Evolutionary conservation across 2,888 invertebrate genomes (phyloP), one percentile per base, ranked within the genome.

Genomic region (Cheilosia urbana): DNA sequence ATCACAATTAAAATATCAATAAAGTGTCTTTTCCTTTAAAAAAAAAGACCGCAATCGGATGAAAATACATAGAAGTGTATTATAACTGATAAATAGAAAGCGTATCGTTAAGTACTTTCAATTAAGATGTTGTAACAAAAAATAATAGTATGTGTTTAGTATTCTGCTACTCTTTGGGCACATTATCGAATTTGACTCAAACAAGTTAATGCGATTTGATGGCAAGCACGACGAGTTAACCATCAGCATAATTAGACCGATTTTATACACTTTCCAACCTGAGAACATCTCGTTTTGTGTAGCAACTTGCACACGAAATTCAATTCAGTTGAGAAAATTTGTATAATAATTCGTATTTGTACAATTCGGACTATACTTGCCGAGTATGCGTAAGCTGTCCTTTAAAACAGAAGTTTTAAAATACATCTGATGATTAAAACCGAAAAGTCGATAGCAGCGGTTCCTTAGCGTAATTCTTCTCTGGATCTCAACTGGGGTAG

Each of bases 81-180:
- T 37, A 53, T 75, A 37, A 53, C 37, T 65, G 47, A 47, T 65
- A 37, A 57, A 65, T 65, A 75, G 73, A 75, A 75, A 75, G 63
- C 73, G 73, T 75, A 63, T 65, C 63, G 63, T 34, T 45, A 55
- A 47, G 60, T 62, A 75, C 63, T 9, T 19, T 1, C 63, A 75
- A 75, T 75, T 65, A 75, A 57, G 73, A 37, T 47, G 34, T 34
- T 47, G 34, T 34, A 9, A 45, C 42, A 62, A 72, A 60, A 7
- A 2, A 17, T 47, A 19, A 60, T 13, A 2, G 47, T 47, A 19
- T 55, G n/a, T 34, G 11, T 49, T 47, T 49, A 49, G n/a, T 60
- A 60, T 34, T n/a, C 17, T 37, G 3, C 37, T 37, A 1, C 13
- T 13, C 4, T 37, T 37, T 37, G 13, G 37, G 42, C 42, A n/a